phyloP scores from a whole-genome alignment of 23 tunicate genomes.

The Ciona savignyi region DNA sequence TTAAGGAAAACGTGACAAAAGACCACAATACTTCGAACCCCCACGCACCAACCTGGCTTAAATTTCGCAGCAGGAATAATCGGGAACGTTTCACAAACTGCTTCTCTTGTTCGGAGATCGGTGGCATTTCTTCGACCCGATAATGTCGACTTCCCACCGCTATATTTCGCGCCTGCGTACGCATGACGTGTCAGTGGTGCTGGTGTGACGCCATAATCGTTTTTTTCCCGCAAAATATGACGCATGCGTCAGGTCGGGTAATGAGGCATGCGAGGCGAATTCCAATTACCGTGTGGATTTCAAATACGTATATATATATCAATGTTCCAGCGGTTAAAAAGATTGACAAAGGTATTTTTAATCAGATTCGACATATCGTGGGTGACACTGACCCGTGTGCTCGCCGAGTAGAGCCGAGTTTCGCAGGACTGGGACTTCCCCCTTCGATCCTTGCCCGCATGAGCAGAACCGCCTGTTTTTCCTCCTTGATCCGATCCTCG shows the following conservation, averaged over 20 bases:
- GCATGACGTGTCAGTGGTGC: no score
- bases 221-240: no score
- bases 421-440: neutral
- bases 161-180: neutral
- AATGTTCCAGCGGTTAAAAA: no score
- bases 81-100: constrained; percentile 23
- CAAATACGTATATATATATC: no score
- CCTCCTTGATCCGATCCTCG: constrained; percentile 6
- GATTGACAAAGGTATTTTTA: no score
- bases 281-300: no score
- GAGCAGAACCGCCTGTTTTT: neutral
- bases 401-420: neutral
- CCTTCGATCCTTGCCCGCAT: neutral
- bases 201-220: no score
- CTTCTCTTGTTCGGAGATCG: constrained; percentile 37
- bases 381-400: neutral
- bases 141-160: neutral
- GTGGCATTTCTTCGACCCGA: constrained; percentile 16
- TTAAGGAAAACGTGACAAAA: neutral
- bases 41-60: constrained; percentile 46
- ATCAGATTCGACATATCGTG: no score
- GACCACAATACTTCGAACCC: no score
- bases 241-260: no score
- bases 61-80: constrained; percentile 66
- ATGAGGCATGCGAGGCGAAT: no score